Base-by-base conservation (phyloP, 2,797 vertebrate species). In the Diceros bicornis region DNA sequence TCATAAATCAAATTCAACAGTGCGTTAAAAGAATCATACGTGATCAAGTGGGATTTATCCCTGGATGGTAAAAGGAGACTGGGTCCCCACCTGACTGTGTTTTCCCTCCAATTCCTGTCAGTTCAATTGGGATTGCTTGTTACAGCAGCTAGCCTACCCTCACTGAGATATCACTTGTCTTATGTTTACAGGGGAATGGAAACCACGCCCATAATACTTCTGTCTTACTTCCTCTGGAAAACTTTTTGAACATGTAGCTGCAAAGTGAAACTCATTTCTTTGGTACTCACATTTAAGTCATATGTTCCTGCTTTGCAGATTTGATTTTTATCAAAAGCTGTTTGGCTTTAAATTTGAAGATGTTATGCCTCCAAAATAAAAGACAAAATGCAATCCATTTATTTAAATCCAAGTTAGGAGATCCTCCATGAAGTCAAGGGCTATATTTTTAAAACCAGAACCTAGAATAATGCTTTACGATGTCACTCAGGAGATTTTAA, bases 291-390 rank as follows among this genome's bases (percentile, higher is more conserved):
- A 57, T 41, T 29, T 32, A 57, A 71, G 7, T 82, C 50, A 29
- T 27, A 47, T 57, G n/a, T 77, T 77, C 12, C 37, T 77, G 8
- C 44, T 64, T 81, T 85, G 64, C 20, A 59, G 17, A 59, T 69
- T 71, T 86, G 18, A 2, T 82, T 87, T 64, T 32, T 64, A 59
- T 71, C 61, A 85, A 89, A 50, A 89, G 44, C 52, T 84, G 3
- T 77, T 89, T 83, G 32, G 23, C 32, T 61, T 89, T 89, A 89
- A 84, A 57, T 77, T 84, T 62, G 55, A 93, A 89, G 27, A 18
- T 13, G 13, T 44, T 44, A 86, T 34, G 7, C 32, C 37, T 89
- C 32, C 61, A 77, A 95, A 90, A 83, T 71, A 78, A 89, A 94
- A 89, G 27, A 11, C 3, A 77, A 86, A 62, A 84, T 34, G 4